Percentiles rank a stretch among this genome's conserved stretches.
These are phyloP conservation scores for Paratilapia polleni DNA, from an alignment of 2,113 vertebrate genomes.

Conservation along the genomic window DNA sequence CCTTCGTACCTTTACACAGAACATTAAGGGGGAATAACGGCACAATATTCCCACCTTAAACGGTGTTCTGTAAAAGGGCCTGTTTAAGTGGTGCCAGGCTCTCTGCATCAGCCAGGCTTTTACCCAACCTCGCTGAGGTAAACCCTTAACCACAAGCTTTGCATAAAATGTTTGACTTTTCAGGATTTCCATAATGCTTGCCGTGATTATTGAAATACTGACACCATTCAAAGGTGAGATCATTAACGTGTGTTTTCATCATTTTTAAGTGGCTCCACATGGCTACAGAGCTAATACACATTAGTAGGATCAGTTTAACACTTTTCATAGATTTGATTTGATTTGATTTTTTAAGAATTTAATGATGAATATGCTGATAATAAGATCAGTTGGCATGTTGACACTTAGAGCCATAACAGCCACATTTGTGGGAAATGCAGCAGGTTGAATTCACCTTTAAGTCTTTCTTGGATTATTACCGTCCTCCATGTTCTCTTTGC, in stretches of 20 bases:
- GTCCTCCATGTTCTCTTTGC: neutral
- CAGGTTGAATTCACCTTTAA: neutral
- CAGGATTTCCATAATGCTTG: neutral
- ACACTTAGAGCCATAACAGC: neutral
- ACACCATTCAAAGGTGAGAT: neutral
- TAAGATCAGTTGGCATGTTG: neutral
- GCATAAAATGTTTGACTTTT: neutral
- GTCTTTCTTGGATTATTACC: neutral
- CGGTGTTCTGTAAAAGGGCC: neutral
- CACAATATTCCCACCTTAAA: neutral
- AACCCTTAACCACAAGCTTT: neutral
- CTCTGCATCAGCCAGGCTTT: neutral
- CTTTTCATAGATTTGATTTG: too few relatives aligned
- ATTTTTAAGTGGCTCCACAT: neutral
- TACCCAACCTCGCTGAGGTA: neutral
- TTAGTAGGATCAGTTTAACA: neutral
- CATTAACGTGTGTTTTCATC: neutral
- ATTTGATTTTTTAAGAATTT: too few relatives aligned
- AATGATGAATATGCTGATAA: neutral
- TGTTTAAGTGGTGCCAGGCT: neutral
- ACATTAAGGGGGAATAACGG: neutral
- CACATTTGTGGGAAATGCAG: neutral
- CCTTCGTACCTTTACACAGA: neutral
- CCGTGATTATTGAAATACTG: neutral
- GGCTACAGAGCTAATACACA: neutral